Conservation (phyloP, 2,797 vertebrate species). For the Calcarius lapponicus region DNA sequence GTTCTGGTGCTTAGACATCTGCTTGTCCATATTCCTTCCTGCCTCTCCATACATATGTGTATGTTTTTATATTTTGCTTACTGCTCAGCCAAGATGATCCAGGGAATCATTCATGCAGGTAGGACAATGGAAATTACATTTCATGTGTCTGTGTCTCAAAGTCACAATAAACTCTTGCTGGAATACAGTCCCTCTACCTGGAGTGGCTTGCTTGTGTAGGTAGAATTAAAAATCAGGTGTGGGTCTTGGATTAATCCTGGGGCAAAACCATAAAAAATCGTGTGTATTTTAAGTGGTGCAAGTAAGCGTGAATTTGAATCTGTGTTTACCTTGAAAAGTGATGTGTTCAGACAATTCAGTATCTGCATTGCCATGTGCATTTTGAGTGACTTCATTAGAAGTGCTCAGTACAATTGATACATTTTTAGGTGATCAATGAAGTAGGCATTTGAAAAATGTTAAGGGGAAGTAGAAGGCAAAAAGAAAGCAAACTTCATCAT, state of each 20-base stretch:
- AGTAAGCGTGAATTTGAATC: neutral
- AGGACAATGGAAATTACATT: slow-evolving; percentile 61
- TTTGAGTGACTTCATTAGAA: neutral
- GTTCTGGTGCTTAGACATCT: slow-evolving; percentile 10
- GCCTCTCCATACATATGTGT: slow-evolving; percentile 22
- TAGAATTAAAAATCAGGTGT: neutral
- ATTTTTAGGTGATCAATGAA: neutral
- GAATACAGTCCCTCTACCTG: neutral
- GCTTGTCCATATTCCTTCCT: neutral
- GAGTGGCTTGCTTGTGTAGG: neutral
- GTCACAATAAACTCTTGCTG: neutral
- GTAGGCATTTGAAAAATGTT: neutral
- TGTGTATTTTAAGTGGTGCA: neutral
- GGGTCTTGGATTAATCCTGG: neutral
- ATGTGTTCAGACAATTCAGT: neutral
- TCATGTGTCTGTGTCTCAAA: neutral
- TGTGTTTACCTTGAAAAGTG: neutral
- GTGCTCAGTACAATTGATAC: neutral
- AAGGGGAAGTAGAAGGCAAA: neutral
- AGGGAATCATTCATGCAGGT: slow-evolving; percentile 83
- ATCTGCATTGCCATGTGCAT: neutral
- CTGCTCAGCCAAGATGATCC: slow-evolving; percentile 79
- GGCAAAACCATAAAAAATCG: neutral
- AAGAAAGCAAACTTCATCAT: neutral
- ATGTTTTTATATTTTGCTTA: slow-evolving; percentile 64